Base-by-base conservation (phyloP, 2,113 vertebrate genomes). In the Lonchura striata region DNA sequence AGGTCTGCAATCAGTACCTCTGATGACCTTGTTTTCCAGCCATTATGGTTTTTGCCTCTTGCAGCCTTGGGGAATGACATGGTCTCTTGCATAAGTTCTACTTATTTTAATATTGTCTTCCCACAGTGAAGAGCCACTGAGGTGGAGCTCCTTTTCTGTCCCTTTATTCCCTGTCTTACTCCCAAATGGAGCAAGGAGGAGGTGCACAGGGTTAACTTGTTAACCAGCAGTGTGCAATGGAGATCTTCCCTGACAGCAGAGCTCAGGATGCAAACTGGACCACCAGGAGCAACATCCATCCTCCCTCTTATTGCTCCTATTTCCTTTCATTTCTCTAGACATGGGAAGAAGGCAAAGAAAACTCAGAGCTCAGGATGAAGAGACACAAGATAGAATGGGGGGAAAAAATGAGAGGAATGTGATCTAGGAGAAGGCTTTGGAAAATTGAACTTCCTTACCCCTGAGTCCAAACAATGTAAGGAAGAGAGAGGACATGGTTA, bases 371-470 rank as follows among this genome's bases (percentile, higher is more conserved):
- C 11, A 3, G 21, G n/a, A 39, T 1, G 1, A 80, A 61, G 28
- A 59, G 11, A 63, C 6, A 35, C 7, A 59, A 44, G n/a, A 30
- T 28, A 65, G n/a, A 92, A 71, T 14, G 2, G 3, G 18, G 8
- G 23, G 1, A 15, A 41, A 52, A 61, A 65, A 42, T 7, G 6
- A 69, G 4, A 57, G 46, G 2, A 52, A n/a, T 0, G 0, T 6
- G 2, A 31, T 64, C 17, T 72, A 8, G 17, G 13, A 66, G 18
- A 44, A 57, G 27, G 15, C 11, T 77, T 76, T 50, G 10, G 31
- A 46, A 86, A 76, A 65, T 47, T 75, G 44, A 54, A 2, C 10
- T 50, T 78, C 25, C 22, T 66, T 23, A 27, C 6, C 1, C 1
- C 13, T 54, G 15, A n/a, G 30, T 37, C 16, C 30, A 84, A 79